phyloP scores from a whole-genome alignment of 2,797 vertebrate genomes.

The Peromyscus melanophrys region DNA sequence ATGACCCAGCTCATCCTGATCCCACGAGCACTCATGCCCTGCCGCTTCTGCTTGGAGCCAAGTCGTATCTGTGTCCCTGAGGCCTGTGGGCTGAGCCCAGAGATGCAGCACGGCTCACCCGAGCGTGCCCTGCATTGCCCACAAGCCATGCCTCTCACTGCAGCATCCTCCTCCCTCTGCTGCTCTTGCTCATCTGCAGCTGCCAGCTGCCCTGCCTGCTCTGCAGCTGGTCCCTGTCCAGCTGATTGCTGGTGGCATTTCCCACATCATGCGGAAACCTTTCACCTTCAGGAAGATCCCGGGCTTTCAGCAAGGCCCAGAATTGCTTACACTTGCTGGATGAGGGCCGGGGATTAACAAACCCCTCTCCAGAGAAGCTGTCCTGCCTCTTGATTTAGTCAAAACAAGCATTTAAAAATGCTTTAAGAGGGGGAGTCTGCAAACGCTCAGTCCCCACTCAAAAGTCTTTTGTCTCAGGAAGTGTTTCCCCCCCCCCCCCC shows the following conservation, averaged over 20 bases:
- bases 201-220: not conserved
- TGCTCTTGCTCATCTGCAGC: not conserved
- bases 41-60: not conserved
- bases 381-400: not conserved
- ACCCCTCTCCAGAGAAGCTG: not conserved
- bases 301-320: not conserved
- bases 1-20: not conserved
- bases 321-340: not conserved
- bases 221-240: constrained; percentile 18
- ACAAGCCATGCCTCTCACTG: not conserved
- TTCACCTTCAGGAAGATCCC: not conserved
- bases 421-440: not conserved
- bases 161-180: not conserved
- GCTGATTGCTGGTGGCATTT: not conserved
- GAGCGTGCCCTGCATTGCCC: accelerated
- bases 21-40: not conserved
- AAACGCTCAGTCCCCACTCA: not conserved
- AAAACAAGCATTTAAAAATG: not conserved
- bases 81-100: not conserved
- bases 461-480: not conserved
- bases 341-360: not conserved
- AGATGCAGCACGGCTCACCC: not conserved
- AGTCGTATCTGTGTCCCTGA: not conserved
- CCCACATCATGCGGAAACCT: not conserved
- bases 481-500: not conserved